These are phyloP conservation scores for Sycobia sp. DNA, from an alignment of 1,140 invertebrate genomes.

Conservation along the genomic window DNA sequence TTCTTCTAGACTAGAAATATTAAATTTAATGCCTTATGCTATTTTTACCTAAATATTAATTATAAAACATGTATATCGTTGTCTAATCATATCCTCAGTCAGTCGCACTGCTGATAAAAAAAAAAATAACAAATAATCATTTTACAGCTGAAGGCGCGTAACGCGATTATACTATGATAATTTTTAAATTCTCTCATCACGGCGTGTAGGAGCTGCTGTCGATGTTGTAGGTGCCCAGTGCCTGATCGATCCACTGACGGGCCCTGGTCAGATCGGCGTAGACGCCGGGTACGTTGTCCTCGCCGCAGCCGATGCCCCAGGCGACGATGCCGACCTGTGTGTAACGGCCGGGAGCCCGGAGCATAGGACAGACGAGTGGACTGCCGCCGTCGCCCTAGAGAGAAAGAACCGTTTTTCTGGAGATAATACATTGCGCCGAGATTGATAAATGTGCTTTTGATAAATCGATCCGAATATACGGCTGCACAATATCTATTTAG, in stretches of 20 bases:
- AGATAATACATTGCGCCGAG: not conserved
- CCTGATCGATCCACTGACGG: slow-evolving; percentile 75
- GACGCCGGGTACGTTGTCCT: slow-evolving; percentile 73
- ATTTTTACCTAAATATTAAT: too few species aligned
- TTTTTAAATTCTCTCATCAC: too few species aligned
- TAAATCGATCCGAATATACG: too few species aligned
- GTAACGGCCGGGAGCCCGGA: slow-evolving; percentile 61
- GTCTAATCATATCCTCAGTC: too few species aligned
- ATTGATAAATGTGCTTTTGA: not conserved
- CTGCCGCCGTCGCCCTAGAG: slow-evolving; percentile 68
- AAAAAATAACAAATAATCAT: too few species aligned
- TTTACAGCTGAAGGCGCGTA: too few species aligned
- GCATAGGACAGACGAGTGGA: slow-evolving; percentile 73
- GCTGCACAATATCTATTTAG: too few species aligned
- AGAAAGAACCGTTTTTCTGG: not conserved
- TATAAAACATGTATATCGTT: too few species aligned
- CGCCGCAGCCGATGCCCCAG: slow-evolving; percentile 72
- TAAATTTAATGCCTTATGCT: too few species aligned
- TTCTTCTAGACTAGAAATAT: too few species aligned
- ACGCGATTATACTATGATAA: too few species aligned
- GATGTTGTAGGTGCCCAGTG: slow-evolving; percentile 53
- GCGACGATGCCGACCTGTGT: slow-evolving; percentile 71
- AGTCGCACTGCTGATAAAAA: too few species aligned
- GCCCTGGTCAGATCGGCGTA: slow-evolving; percentile 76
- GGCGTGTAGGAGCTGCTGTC: slow-evolving; percentile 51